Evolutionary conservation across 1,140 invertebrate species (phyloP).

Genomic region (Orchestia grillus): DNA sequence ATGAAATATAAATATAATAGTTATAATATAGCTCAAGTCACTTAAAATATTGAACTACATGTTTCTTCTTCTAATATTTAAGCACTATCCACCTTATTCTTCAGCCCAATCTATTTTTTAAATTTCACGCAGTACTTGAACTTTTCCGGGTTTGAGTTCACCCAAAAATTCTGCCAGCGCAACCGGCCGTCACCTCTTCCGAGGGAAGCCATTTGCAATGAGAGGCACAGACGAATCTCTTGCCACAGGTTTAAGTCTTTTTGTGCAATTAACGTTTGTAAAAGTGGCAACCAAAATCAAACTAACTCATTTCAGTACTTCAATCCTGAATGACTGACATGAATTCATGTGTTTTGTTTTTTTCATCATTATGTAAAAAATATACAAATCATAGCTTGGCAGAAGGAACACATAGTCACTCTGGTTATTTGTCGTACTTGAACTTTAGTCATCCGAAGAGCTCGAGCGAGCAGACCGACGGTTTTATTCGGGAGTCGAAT

Average conservation of each 20-base stretch:
- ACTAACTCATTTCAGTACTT: background rate
- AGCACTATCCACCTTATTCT: too few species aligned
- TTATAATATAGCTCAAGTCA: too few species aligned
- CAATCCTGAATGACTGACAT: background rate
- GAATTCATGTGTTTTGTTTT: background rate
- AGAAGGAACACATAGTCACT: background rate
- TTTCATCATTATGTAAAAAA: background rate
- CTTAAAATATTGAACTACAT: too few species aligned
- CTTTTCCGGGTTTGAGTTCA: too few species aligned
- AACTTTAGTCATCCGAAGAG: background rate
- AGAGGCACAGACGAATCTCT: background rate
- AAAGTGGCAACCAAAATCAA: background rate
- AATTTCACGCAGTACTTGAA: too few species aligned
- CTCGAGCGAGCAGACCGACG: background rate
- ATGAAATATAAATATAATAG: background rate
- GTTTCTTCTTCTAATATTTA: too few species aligned
- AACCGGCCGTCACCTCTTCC: background rate
- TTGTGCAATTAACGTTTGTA: background rate
- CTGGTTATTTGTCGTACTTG: background rate
- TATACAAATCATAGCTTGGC: background rate
- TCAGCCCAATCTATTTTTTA: too few species aligned
- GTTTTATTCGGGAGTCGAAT: background rate
- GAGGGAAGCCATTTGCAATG: background rate
- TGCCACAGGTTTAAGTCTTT: background rate
- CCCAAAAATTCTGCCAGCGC: background rate